These are phyloP conservation scores for Habroteleia sp. DNA, from an alignment of 2,888 invertebrate species.

Conservation along the genomic window DNA sequence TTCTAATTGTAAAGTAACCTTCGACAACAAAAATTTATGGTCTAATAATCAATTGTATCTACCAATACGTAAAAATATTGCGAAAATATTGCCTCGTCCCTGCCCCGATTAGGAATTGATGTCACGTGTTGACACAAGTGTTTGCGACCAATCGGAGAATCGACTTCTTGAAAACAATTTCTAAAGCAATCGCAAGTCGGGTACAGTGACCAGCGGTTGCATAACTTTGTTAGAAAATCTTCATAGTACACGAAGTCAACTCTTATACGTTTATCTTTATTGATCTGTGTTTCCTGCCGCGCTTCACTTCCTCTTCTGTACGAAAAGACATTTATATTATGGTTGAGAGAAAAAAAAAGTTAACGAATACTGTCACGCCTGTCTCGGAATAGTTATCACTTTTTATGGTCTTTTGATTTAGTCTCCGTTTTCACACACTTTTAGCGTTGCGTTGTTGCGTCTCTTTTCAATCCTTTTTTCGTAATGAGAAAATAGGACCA, in stretches of 20 bases:
- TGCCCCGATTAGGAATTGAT: too few species aligned
- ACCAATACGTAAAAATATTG: too few species aligned
- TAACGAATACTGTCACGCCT: constrained; percentile 27
- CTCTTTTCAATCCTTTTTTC: constrained; percentile 13
- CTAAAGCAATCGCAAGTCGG: constrained; percentile 11
- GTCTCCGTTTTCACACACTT: constrained; percentile 36
- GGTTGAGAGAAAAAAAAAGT: constrained; percentile 11
- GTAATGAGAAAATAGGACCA: constrained; percentile 17
- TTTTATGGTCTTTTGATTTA: constrained; percentile 49
- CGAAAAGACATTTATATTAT: constrained; percentile 20
- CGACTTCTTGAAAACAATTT: constrained; percentile 7
- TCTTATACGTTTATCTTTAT: constrained; percentile 49
- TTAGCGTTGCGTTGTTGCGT: constrained; percentile 20
- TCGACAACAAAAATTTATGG: too few species aligned
- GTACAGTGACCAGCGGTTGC: constrained; percentile 41
- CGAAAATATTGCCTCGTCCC: too few species aligned
- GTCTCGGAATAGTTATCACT: constrained; percentile 31
- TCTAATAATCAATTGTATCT: too few species aligned
- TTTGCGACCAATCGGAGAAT: too few species aligned
- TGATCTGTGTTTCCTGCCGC: constrained; percentile 44
- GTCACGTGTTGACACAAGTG: constrained; percentile 14
- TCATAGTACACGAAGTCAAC: constrained; percentile 49
- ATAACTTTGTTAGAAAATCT: constrained; percentile 44
- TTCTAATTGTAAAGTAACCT: too few species aligned
- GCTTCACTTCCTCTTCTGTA: constrained; percentile 31